These are phyloP conservation scores for Euwallacea similis DNA, from an alignment of 1,140 invertebrate species.

Conservation along the genomic window DNA sequence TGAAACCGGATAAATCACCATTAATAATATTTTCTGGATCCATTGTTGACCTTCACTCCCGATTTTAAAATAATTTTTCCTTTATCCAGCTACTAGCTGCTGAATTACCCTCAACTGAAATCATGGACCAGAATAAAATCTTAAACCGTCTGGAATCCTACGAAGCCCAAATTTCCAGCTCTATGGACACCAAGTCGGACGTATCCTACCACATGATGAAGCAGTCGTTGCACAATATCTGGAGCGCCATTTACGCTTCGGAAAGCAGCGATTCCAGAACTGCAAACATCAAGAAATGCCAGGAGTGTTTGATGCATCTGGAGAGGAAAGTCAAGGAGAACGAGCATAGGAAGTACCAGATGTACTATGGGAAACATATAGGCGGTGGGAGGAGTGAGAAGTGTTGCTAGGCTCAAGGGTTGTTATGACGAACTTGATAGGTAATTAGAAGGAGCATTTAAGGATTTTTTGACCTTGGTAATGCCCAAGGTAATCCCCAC, in stretches of 20 bases:
- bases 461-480: not conserved
- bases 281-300: slow-evolving; percentile 31
- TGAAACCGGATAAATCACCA: slow-evolving; percentile 1
- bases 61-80: not conserved
- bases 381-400: slow-evolving; percentile 6
- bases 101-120: not conserved
- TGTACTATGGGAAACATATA: slow-evolving; percentile 26
- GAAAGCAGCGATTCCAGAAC: slow-evolving; percentile 32
- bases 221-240: slow-evolving; percentile 35
- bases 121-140: slow-evolving; percentile 30
- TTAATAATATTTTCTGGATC: not conserved
- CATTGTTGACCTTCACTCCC: not conserved
- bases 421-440: not conserved
- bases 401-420: slow-evolving; percentile 10
- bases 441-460: not conserved
- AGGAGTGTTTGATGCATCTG: slow-evolving; percentile 27
- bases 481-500: not conserved
- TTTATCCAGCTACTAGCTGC: not conserved
- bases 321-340: slow-evolving; percentile 33
- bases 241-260: slow-evolving; percentile 25
- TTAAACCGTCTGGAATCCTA: slow-evolving; percentile 30
- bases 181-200: slow-evolving; percentile 29
- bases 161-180: slow-evolving; percentile 29
- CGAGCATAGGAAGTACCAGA: slow-evolving; percentile 32
- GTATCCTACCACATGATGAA: slow-evolving; percentile 34